Percentiles rank a stretch among this genome's conserved stretches.
Conservation (phyloP, 2,113 vertebrate species). For the Pontoporia blainvillei region DNA sequence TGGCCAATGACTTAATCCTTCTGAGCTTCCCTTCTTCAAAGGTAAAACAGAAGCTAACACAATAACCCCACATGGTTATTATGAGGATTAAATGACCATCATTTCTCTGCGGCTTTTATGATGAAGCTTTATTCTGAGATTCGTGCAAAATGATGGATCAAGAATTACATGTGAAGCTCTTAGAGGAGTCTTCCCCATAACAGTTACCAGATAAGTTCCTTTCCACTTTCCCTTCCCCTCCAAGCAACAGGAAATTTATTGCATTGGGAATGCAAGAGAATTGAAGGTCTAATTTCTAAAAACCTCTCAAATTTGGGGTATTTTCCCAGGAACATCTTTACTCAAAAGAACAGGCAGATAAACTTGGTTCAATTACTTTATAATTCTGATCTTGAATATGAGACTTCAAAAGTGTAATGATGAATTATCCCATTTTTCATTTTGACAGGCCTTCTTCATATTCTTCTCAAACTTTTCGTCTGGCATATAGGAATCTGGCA, state of each 20-base stretch:
- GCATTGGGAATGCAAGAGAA: background rate
- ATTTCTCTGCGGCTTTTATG: background rate
- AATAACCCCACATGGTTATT: background rate
- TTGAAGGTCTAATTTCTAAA: background rate
- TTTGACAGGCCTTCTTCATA: slow-evolving; percentile 55
- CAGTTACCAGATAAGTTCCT: background rate
- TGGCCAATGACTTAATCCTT: background rate
- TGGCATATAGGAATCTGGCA: background rate
- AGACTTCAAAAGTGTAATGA: background rate
- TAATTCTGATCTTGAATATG: background rate
- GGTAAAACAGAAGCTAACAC: background rate
- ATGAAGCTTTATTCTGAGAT: background rate
- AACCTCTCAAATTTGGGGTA: background rate
- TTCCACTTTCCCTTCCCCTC: background rate
- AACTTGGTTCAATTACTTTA: background rate
- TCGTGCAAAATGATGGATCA: background rate
- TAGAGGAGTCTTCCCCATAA: background rate
- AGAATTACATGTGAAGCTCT: background rate
- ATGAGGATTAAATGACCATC: background rate
- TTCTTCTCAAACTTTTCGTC: background rate
- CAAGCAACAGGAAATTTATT: background rate
- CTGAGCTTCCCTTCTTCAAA: background rate
- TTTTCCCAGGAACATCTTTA: background rate
- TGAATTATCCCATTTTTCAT: slow-evolving; percentile 58
- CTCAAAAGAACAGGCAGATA: background rate